Conservation (phyloP, 2,888 invertebrate species). For the Lithodes maja region DNA sequence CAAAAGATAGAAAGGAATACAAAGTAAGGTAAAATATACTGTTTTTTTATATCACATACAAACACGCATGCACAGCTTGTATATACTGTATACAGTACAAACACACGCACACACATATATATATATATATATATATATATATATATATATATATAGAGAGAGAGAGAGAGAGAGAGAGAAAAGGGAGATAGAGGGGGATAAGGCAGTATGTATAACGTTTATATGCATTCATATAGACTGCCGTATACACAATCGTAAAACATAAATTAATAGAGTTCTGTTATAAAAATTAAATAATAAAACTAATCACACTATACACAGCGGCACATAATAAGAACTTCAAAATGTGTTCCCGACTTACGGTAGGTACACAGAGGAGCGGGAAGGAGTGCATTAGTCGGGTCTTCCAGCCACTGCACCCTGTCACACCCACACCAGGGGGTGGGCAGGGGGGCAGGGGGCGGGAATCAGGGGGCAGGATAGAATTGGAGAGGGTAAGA, state of each 20-base stretch:
- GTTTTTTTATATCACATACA: not conserved
- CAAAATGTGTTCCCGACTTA: no score
- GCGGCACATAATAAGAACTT: not conserved
- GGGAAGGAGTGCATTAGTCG: constrained; percentile 3
- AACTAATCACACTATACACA: not conserved
- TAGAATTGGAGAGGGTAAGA: not conserved
- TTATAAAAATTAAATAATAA: no score
- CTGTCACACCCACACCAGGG: constrained; percentile 12
- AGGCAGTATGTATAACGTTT: not conserved
- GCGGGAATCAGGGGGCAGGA: not conserved
- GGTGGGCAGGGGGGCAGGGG: not conserved
- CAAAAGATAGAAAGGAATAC: not conserved
- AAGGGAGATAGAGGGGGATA: not conserved
- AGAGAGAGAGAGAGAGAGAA: not conserved
- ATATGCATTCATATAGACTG: not conserved
- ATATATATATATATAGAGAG: no score
- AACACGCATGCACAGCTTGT: not conserved
- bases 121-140: not conserved
- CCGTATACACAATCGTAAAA: not conserved
- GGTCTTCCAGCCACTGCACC: constrained; percentile 2
- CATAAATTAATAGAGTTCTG: no score
- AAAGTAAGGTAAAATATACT: not conserved
- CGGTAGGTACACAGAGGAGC: not conserved
- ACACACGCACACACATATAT: not conserved
- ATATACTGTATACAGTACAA: not conserved